phyloP scores from a whole-genome alignment of 2,797 vertebrate species.

The Dallia pectoralis region DNA sequence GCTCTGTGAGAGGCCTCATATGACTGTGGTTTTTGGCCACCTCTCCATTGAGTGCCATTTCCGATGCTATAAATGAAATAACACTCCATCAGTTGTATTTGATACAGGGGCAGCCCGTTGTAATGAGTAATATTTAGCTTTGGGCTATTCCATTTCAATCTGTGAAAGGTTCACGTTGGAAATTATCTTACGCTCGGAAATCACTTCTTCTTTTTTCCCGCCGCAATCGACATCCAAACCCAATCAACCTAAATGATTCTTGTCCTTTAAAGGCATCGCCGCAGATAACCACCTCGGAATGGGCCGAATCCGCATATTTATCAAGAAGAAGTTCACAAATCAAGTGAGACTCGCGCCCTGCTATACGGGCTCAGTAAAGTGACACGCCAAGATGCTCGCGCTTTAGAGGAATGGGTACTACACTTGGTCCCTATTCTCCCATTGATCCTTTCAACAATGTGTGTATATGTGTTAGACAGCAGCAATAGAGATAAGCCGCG shows the following conservation, averaged over 20 bases:
- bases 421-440: not conserved
- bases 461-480: slow-evolving; percentile 3
- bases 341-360: not conserved
- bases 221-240: not conserved
- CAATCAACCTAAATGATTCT: slow-evolving; percentile 8
- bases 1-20: slow-evolving; percentile 30
- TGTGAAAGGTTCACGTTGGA: slow-evolving; percentile 22
- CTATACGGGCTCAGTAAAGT: not conserved
- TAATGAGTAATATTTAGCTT: slow-evolving; percentile 8
- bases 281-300: slow-evolving; percentile 8
- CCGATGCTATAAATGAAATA: slow-evolving; percentile 28
- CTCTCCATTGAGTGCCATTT: slow-evolving; percentile 25
- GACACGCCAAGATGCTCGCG: not conserved
- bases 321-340: not conserved
- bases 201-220: not conserved
- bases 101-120: slow-evolving; percentile 1
- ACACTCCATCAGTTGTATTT: slow-evolving; percentile 23
- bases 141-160: slow-evolving; percentile 26
- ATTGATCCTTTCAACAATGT: slow-evolving; percentile 5
- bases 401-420: not conserved
- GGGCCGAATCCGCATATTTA: not conserved
- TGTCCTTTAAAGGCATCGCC: slow-evolving; percentile 7
- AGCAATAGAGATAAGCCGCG: slow-evolving; percentile 34
- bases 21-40: slow-evolving; percentile 25
- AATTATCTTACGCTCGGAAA: slow-evolving; percentile 16